Base-by-base conservation (phyloP, 2,113 vertebrate genomes). In the Neogobius melanostomus region DNA sequence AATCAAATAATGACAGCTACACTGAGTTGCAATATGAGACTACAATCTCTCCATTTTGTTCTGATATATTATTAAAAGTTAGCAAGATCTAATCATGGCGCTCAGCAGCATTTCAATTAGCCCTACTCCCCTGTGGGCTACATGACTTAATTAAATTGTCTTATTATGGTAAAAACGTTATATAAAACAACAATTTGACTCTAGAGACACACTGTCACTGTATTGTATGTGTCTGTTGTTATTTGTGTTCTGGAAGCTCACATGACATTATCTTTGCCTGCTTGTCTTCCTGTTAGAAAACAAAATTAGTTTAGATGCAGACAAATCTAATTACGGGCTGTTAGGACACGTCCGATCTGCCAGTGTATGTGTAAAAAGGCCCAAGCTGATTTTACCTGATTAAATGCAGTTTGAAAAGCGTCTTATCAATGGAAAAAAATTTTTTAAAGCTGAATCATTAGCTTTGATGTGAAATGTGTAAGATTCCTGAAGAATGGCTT, bases 301-400 rank as follows among this genome's bases (percentile, higher is more conserved):
- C 75, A 61, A 76, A 89, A 90, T 89, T 82, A 82, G 81, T 77
- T 87, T 85, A 90, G 85, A 64, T 45, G 59, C 69, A 69, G 64
- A 70, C 66, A 85, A 91, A 91, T 75, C 64, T 70, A 87, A 90
- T 91, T 88, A 87, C 43, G 6, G 62, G 47, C 69, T 62, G 73
- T 85, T 80, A 74, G 81, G 81, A 68, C 65, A 79, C 53, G 70
- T 85, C 79, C 68, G 14, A 83, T 70, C 76, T 85, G 85, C 81
- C 86, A 82, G 68, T 36, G 9, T 56, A 57, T 72, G 72, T 84
- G 82, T 76, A 66, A 86, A 85, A 82, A 84, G 82, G 82, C 79
- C 77, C 71, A 69, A 67, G 62, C 75, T 80, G 77, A 86, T 86
- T 59, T 87, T 68, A 61, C 50, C 54, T 77, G 77, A 88, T 87